Conservation (phyloP, 2,888 invertebrate genomes). For the Holacanthella duospinosa region DNA sequence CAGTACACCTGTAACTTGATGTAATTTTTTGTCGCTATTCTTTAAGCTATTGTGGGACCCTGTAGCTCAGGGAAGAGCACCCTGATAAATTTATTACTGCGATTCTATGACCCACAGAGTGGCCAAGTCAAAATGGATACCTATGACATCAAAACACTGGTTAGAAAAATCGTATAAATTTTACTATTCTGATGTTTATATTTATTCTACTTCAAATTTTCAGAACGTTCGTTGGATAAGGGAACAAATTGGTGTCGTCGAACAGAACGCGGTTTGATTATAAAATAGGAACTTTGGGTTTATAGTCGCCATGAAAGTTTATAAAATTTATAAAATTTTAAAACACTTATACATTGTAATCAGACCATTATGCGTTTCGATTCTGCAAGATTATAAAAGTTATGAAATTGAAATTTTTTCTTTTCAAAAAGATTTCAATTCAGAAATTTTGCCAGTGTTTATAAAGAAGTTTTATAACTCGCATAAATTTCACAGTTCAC, state of each 20-base stretch:
- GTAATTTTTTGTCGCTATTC: neutral
- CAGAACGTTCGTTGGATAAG: neutral
- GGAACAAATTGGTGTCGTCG: neutral
- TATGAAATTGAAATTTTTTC: no score
- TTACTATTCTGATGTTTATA: neutral
- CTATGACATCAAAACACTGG: neutral
- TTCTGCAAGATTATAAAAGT: no score
- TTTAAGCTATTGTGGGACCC: constrained; percentile 1
- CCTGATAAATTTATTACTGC: neutral
- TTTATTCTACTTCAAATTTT: no score
- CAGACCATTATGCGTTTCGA: no score
- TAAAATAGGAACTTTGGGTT: no score
- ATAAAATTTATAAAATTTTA: neutral
- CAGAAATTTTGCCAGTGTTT: no score
- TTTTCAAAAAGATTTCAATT: no score
- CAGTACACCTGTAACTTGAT: neutral
- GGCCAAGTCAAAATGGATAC: neutral
- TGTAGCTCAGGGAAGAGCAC: neutral
- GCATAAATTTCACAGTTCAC: no score
- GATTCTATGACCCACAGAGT: constrained; percentile 4
- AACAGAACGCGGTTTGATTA: neutral
- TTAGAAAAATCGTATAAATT: neutral
- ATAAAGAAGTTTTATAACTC: no score
- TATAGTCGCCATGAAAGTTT: neutral
- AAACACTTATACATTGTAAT: no score